phyloP scores from a whole-genome alignment of 2,888 invertebrate genomes.

The Hydropsyche betteni region DNA sequence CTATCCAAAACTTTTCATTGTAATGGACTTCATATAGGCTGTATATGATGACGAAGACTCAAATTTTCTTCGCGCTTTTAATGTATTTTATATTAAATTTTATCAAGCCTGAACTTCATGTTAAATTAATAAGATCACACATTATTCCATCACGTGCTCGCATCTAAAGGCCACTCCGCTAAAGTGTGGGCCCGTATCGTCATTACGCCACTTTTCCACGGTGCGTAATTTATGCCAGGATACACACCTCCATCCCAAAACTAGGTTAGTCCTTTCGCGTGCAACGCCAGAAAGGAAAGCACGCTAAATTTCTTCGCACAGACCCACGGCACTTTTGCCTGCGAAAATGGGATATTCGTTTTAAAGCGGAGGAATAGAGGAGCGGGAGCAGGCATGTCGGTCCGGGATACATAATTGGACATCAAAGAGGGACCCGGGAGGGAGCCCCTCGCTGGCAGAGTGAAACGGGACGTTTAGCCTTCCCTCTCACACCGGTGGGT shows the following conservation, averaged over 20 bases:
- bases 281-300: constrained; percentile 1
- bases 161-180: neutral
- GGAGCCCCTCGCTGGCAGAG: neutral
- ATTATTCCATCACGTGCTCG: neutral
- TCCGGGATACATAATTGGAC: constrained; percentile 48
- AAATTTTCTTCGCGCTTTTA: no score
- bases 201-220: constrained; percentile 24
- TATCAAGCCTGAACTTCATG: no score
- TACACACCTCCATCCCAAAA: neutral
- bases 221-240: constrained; percentile 1
- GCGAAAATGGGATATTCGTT: constrained; percentile 46
- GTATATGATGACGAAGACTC: no score
- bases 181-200: neutral
- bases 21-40: no score
- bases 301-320: constrained; percentile 21
- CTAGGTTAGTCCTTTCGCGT: constrained; percentile 35
- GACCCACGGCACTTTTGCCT: constrained; percentile 14
- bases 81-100: no score
- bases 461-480: neutral
- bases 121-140: no score
- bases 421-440: constrained; percentile 44
- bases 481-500: constrained; percentile 41
- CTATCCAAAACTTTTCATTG: no score
- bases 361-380: constrained; percentile 43
- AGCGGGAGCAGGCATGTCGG: constrained; percentile 28